phyloP scores from a whole-genome alignment of 2,113 vertebrate genomes.

The Lophius piscatorius region DNA sequence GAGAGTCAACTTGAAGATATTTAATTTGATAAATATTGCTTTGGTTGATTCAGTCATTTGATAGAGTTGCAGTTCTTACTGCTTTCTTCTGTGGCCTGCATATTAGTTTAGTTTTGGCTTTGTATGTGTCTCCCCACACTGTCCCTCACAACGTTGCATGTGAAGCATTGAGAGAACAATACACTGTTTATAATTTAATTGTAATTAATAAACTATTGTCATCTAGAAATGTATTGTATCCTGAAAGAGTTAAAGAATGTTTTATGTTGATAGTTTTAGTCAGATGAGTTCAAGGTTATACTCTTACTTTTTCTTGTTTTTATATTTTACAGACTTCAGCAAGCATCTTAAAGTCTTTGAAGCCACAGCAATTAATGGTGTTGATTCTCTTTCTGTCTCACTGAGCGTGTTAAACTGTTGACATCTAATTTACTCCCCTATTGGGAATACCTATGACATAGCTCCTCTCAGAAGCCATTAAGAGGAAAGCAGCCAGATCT shows the following conservation, averaged over 20 bases:
- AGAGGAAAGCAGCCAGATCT: slow-evolving; percentile 62
- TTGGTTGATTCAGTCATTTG: too few relatives aligned
- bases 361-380: slow-evolving; percentile 53
- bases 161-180: too few relatives aligned
- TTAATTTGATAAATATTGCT: too few relatives aligned
- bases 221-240: too few relatives aligned
- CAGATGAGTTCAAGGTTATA: slow-evolving; percentile 61
- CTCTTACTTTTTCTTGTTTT: slow-evolving; percentile 50
- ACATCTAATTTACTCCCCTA: slow-evolving; percentile 54
- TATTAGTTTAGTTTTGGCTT: too few relatives aligned
- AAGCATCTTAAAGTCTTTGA: slow-evolving; percentile 51
- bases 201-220: too few relatives aligned
- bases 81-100: too few relatives aligned
- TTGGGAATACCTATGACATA: slow-evolving; percentile 53
- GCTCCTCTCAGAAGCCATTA: slow-evolving; percentile 58
- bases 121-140: too few relatives aligned
- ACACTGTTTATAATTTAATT: too few relatives aligned
- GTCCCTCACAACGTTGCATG: too few relatives aligned
- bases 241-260: slow-evolving; percentile 57
- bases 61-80: too few relatives aligned
- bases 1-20: too few relatives aligned
- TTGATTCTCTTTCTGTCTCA: slow-evolving; percentile 23
- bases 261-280: slow-evolving; percentile 59
- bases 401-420: slow-evolving; percentile 46
- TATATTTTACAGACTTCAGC: slow-evolving; percentile 55